Evolutionary conservation across 2,888 invertebrate species (phyloP).

Genomic region (Athripsodes cinereus): DNA sequence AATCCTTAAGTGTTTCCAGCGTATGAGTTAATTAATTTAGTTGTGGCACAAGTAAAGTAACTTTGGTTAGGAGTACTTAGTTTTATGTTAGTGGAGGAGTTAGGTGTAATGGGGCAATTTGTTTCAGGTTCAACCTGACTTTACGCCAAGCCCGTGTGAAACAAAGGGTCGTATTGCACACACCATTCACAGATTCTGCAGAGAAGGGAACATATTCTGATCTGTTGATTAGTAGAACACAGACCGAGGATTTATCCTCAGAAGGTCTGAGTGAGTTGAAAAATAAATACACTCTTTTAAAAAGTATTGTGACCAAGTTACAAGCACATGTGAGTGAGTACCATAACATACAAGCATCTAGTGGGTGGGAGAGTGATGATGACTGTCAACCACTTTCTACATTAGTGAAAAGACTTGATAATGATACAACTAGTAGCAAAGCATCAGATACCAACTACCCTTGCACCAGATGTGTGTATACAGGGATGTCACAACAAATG

Average conservation of each 20-base stretch:
- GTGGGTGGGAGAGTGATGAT: neutral
- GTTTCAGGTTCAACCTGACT: constrained; percentile 24
- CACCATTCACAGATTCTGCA: too few relatives aligned
- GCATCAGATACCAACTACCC: constrained; percentile 4
- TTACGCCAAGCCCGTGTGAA: neutral
- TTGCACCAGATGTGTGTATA: constrained; percentile 19
- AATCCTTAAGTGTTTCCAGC: too few relatives aligned
- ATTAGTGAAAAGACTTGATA: constrained; percentile 1
- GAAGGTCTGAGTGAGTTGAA: neutral
- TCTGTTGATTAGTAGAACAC: too few relatives aligned
- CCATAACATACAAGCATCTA: neutral
- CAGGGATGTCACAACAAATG: constrained; percentile 3
- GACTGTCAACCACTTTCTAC: constrained; percentile 19
- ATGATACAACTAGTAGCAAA: too few relatives aligned
- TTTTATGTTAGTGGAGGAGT: too few relatives aligned
- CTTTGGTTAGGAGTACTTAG: too few relatives aligned
- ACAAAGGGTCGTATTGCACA: neutral
- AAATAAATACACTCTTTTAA: constrained; percentile 2
- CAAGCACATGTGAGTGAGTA: constrained; percentile 5
- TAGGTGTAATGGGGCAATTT: constrained; percentile 24
- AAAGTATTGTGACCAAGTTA: constrained; percentile 6
- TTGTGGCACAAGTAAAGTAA: too few relatives aligned
- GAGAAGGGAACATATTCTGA: too few relatives aligned
- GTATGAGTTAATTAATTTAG: too few relatives aligned
- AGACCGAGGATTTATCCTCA: neutral